Base-by-base conservation (phyloP, 2,797 vertebrate species). In the Saxicola maurus region DNA sequence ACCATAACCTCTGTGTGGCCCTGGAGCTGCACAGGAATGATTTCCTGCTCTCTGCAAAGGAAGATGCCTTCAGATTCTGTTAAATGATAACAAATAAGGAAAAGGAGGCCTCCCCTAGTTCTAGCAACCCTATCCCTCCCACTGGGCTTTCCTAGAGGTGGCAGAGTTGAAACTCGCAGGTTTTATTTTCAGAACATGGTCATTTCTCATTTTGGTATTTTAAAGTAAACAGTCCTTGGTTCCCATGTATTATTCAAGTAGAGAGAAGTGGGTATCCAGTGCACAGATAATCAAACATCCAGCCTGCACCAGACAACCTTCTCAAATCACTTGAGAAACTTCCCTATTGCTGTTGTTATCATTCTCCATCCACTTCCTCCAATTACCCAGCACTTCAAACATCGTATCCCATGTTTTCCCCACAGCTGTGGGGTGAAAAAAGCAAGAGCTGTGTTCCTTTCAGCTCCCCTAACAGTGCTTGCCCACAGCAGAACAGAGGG, bases 201-300 rank as follows among this genome's bases (percentile, higher is more conserved):
- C 52, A 28, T 92, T 93, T 79, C 84, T 96, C 87, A 71, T 94
- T 96, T 94, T 92, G 90, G 48, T 94, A 92, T 91, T 92, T 96
- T 92, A 91, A 95, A 95, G 94, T 94, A 95, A 96, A 91, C 93
- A 90, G 64, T 81, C 81, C 91, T 49, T 72, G 72, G 64, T 95
- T 93, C 82, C 72, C 79, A 92, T 94, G 92, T 94, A 95, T 95
- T 96, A 96, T 96, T 97, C 92, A 96, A 91, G 82, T 51, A 46
- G 61, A 64, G 76, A 94, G 90, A 87, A 79, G 81, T 68, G 76
- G 83, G 62, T 92, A 89, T 93, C 84, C 92, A 94, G 68, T 84
- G 68, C 77, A 82, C 85, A 87, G 72, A 94, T 93, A 95, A 96
- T 92, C 76, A 93, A 93, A 93, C 74, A 90, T 62, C 38, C 51